These are phyloP conservation scores for Hermodice carunculata DNA, from an alignment of 2,888 invertebrate species.

Conservation along the genomic window DNA sequence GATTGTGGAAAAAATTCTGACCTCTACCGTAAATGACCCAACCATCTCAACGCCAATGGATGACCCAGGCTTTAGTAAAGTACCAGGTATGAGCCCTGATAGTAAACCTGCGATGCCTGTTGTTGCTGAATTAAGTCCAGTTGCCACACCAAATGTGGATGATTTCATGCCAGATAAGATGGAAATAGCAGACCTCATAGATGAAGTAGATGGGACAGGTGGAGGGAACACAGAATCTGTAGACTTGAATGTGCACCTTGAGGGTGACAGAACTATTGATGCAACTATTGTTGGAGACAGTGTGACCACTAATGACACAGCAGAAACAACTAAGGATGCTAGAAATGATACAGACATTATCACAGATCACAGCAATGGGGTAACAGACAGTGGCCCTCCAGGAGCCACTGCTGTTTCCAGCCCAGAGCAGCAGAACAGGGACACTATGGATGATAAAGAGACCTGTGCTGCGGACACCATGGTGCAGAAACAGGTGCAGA, in stretches of 20 bases:
- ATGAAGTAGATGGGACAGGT: background rate
- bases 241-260: no score
- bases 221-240: background rate
- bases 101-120: no score
- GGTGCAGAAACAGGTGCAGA: background rate
- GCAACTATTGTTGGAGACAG: no score
- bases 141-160: no score
- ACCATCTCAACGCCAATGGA: slow-evolving; percentile 29
- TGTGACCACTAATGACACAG: slow-evolving; percentile 6
- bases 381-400: background rate
- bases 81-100: no score
- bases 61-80: slow-evolving; percentile 28
- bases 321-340: background rate
- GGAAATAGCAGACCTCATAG: no score
- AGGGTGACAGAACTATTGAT: no score
- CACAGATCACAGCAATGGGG: background rate
- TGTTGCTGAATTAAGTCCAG: no score
- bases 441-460: no score
- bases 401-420: background rate
- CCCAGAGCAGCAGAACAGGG: background rate
- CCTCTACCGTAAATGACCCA: slow-evolving; percentile 10
- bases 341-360: background rate
- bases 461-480: background rate
- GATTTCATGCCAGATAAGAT: no score
- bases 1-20: slow-evolving; percentile 24